A percentile compares a stretch with the other conserved stretches of the same genome.
Conservation (phyloP, 2,113 vertebrate species). For the Urocolius indicus region DNA sequence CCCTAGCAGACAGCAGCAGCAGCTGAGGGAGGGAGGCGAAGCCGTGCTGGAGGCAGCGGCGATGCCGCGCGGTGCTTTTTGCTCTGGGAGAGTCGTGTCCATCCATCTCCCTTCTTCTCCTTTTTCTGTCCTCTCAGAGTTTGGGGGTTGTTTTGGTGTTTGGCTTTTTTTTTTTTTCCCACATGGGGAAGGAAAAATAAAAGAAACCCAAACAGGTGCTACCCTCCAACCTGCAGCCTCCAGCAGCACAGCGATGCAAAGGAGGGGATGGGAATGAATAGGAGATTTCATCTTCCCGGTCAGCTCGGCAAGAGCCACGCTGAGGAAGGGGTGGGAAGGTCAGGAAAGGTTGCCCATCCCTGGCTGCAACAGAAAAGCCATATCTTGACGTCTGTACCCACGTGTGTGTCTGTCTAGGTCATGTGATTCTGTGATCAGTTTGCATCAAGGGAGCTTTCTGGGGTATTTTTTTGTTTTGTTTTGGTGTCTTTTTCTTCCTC, state of each 20-base stretch:
- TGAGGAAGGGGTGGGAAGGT: not conserved
- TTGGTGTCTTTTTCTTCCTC: constrained; percentile 8
- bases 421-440: constrained; percentile 76
- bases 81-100: not conserved
- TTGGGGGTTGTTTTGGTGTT: not conserved
- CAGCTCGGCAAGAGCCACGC: not conserved
- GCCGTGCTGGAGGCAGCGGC: not conserved
- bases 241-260: not conserved
- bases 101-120: not conserved
- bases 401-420: constrained; percentile 70
- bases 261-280: not conserved
- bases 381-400: constrained; percentile 7
- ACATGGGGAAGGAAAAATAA: rapidly evolving
- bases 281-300: not conserved
- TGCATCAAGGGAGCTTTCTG: constrained; percentile 45
- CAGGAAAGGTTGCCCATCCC: not conserved
- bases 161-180: not conserved
- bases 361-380: constrained; percentile 41
- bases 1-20: not conserved
- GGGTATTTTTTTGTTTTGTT: no score
- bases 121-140: not conserved
- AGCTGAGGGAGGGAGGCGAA: not conserved
- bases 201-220: not conserved
- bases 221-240: not conserved
- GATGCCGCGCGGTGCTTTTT: constrained; percentile 1